A percentile compares a stretch with the other conserved stretches of the same genome.
These are phyloP conservation scores for Proterorhinus semilunaris DNA, from an alignment of 2,113 vertebrate genomes.

Conservation along the genomic window DNA sequence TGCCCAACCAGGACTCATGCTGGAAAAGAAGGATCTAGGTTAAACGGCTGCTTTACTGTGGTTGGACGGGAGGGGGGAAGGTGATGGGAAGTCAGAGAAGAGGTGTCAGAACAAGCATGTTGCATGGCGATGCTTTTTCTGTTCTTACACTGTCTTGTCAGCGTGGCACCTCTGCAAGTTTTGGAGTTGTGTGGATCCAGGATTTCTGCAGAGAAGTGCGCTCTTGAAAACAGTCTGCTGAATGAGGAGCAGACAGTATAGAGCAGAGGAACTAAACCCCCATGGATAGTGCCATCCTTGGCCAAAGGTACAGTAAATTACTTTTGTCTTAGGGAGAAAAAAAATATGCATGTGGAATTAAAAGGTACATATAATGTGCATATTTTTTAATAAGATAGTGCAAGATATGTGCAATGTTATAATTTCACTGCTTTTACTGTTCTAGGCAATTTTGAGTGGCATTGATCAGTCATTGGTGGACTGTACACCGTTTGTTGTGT, in stretches of 20 bases:
- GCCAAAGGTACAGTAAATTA: slow-evolving; percentile 68
- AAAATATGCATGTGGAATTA: background rate
- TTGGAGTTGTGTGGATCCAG: slow-evolving; percentile 27
- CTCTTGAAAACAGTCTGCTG: slow-evolving; percentile 33
- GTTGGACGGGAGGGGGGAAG: slow-evolving; percentile 61
- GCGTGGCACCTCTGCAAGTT: slow-evolving; percentile 22
- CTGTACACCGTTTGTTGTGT: too few relatives aligned
- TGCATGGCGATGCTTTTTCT: slow-evolving; percentile 44
- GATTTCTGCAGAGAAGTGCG: slow-evolving; percentile 2
- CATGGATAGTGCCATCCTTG: slow-evolving; percentile 54
- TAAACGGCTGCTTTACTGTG: slow-evolving; percentile 51
- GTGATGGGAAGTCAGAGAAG: slow-evolving; percentile 43
- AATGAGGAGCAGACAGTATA: slow-evolving; percentile 46
- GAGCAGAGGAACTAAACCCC: slow-evolving; percentile 47
- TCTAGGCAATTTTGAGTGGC: too few relatives aligned
- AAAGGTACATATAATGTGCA: background rate
- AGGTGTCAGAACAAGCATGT: slow-evolving; percentile 45
- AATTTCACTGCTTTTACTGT: too few relatives aligned
- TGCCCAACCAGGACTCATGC: slow-evolving; percentile 58
- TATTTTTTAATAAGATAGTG: background rate
- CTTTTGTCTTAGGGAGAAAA: background rate
- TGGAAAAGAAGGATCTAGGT: slow-evolving; percentile 57
- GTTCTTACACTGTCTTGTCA: slow-evolving; percentile 41
- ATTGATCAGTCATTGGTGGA: too few relatives aligned
- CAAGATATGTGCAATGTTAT: background rate